Percentiles rank a stretch among this genome's conserved stretches.
Evolutionary conservation across 2,113 vertebrate genomes (phyloP).

Genomic region (Myrmophylax atrothorax): DNA sequence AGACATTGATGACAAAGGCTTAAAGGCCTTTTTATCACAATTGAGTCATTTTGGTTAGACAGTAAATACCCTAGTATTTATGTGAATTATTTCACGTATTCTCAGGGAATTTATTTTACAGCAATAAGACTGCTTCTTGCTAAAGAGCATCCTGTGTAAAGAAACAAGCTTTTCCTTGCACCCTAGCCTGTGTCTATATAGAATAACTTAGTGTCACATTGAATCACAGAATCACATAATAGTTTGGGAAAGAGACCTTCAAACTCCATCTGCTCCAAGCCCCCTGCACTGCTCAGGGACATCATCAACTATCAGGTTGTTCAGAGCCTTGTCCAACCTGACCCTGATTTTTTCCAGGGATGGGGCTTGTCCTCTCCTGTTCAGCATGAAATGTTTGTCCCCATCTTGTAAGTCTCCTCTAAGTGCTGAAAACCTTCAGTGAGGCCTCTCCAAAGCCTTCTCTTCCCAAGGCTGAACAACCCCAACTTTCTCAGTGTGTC

Average conservation of each 20-base stretch:
- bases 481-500: neutral
- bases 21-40: neutral
- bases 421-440: neutral
- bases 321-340: neutral
- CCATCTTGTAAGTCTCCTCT: neutral
- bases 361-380: neutral
- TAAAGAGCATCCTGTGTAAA: neutral
- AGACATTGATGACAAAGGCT: neutral
- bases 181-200: neutral
- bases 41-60: neutral
- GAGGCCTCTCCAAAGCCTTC: neutral
- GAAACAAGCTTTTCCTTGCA: neutral
- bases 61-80: neutral
- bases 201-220: neutral
- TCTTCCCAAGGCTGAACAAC: neutral
- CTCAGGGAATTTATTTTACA: neutral
- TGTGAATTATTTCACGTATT: neutral
- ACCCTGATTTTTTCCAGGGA: neutral
- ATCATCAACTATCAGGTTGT: neutral
- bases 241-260: neutral
- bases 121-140: neutral
- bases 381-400: neutral
- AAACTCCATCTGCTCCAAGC: neutral
- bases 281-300: neutral
- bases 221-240: neutral